Evolutionary conservation across 2,113 vertebrate species (phyloP), one percentile per base, ranked within the genome.

Genomic region (Limanda limanda): DNA sequence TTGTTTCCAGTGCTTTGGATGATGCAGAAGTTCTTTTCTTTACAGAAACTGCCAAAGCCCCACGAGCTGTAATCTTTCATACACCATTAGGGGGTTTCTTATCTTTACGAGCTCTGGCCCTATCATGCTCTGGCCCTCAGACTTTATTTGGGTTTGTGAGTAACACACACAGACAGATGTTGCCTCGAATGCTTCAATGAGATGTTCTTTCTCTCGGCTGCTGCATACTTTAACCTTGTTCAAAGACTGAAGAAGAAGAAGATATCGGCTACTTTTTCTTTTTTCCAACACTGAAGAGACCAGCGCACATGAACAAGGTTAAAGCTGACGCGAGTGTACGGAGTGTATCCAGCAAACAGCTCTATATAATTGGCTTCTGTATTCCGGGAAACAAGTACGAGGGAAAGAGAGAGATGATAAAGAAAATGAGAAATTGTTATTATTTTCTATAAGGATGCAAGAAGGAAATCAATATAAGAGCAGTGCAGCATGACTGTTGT

Each of bases 121-220:
- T 24, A 31, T 31, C 27, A 31, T 31, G 61, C 47, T 7, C 47
- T 52, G 51, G 51, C 70, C 56, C 10, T 24, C 48, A 24, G 1
- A 24, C 66, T 64, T 23, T 71, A 74, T 56, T 73, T 74, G 52
- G 51, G 2, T 13, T 54, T 51, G 68, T 27, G 69, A 66, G 56
- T 51, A 76, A 84, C 61, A 61, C 55, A 13, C 12, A 55, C 14
- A 15, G 72, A 77, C 67, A 88, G 54, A 72, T 35, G 63, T 47
- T 71, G 57, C 59, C 76, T 80, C 25, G 55, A 27, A 71, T 79
- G 67, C 48, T 35, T 64, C 47, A 51, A n/a, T 54, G 18, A 54
- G 20, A 54, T n/a, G 6, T 0, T 23, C 2, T 71, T 52, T 74
- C 27, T 45, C 58, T 6, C 10, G 10, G 18, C 18, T 17, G 18